Percentiles rank a stretch among this genome's conserved stretches.
Evolutionary conservation across 2,113 vertebrate species (phyloP).

Genomic region (Misgurnus anguillicaudatus): DNA sequence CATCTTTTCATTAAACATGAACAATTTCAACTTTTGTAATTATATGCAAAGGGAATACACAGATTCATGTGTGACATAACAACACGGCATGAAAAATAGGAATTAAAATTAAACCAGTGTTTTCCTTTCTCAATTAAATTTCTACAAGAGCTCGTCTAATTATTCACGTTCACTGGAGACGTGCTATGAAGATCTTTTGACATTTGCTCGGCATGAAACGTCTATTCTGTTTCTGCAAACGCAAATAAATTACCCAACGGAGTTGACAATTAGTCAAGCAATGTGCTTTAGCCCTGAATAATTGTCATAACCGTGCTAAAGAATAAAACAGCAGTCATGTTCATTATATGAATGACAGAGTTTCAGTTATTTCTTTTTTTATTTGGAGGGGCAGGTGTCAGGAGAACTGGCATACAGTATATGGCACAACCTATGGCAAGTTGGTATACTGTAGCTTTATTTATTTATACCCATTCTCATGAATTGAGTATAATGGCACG

Average conservation of each 20-base stretch:
- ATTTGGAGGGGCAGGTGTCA: neutral
- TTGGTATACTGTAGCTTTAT: no score
- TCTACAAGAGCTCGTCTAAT: neutral
- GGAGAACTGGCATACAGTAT: no score
- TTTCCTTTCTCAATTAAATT: constrained; percentile 19
- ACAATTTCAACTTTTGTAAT: neutral
- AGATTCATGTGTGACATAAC: neutral
- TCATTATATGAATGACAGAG: neutral
- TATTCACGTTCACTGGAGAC: neutral
- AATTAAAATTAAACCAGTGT: neutral
- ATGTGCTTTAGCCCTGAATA: neutral
- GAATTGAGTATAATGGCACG: no score
- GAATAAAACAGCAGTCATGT: neutral
- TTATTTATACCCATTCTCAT: no score
- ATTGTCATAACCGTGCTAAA: neutral
- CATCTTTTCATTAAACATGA: no score
- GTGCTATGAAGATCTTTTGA: neutral
- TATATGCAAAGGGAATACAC: no score
- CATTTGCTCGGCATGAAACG: constrained; percentile 13
- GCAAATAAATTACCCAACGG: constrained; percentile 9
- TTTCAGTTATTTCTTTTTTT: neutral
- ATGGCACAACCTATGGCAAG: neutral
- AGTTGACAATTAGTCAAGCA: constrained; percentile 11
- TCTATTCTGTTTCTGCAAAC: constrained; percentile 3
- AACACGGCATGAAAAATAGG: neutral